Base-by-base conservation (phyloP, 2,888 invertebrate species). In the Oxycera nigricornis region DNA sequence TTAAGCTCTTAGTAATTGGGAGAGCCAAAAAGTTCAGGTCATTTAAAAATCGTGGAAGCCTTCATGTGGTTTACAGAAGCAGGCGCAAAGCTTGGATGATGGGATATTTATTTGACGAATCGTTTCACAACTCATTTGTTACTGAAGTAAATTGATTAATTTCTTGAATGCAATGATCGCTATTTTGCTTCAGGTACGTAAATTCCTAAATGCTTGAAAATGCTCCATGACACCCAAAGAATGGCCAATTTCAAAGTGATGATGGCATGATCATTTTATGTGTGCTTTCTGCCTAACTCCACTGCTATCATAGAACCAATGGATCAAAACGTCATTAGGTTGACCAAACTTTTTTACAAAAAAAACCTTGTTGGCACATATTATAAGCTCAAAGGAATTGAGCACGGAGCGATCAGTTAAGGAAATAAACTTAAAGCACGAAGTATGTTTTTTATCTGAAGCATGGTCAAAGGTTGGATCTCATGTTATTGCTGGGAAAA, bases 211-310 rank as follows among this genome's bases (percentile, higher is more conserved):
- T 79, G 46, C 75, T 79, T 46, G 78, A 79, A 73, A 78, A 77
- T 74, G 75, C 77, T 55, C 74, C 79, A 11, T 77, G 76, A 17
- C 77, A 77, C 57, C 74, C 74, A 20, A 28, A 74, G 17, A 72
- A 74, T 67, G 61, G 46, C 35, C 70, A 50, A 46, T 52, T 73
- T 41, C 28, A 31, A 74, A 77, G 74, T 62, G 76, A 77, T 57
- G 78, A 77, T 31, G 73, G 76, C 46, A 70, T 75, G 70, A 75
- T 79, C 20, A 73, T 61, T n/a, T 72, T 75, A n/a, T 20, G 76
- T 79, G 73, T 76, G 75, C 67, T 77, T 79, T 73, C 79, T 78
- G 20, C 73, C 78, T 11, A 78, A 79, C 75, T 77, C 74, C 57
- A 79, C 74, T 22, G 59, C 77, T 59, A 73, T 78, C 17, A n/a